These are phyloP conservation scores for Diorhabda sublineata DNA, from an alignment of 1,140 invertebrate species.

Conservation along the genomic window DNA sequence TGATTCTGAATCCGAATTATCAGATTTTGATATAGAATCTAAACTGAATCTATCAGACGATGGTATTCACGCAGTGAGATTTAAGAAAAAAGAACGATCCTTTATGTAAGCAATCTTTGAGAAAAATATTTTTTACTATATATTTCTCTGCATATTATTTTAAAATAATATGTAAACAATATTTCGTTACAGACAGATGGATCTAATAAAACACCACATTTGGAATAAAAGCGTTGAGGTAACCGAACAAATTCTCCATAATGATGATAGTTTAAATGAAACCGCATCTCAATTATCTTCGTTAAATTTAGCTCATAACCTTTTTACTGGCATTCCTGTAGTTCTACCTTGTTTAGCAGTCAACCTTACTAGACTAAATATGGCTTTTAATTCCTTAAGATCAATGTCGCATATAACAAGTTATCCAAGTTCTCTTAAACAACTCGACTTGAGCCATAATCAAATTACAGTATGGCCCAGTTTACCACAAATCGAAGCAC, in stretches of 20 bases:
- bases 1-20: slow-evolving; percentile 35
- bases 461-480: slow-evolving; percentile 85
- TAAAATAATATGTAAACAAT: background rate
- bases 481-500: slow-evolving; percentile 64
- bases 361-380: slow-evolving; percentile 79
- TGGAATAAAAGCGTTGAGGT: slow-evolving; percentile 69
- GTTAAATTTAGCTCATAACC: slow-evolving; percentile 87
- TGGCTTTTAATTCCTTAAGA: slow-evolving; percentile 82
- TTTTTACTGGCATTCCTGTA: slow-evolving; percentile 79
- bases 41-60: slow-evolving; percentile 38
- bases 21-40: slow-evolving; percentile 36
- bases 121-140: slow-evolving; percentile 10
- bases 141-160: background rate
- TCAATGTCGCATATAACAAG: slow-evolving; percentile 86
- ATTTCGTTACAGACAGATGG: slow-evolving; percentile 45
- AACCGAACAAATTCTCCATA: slow-evolving; percentile 61
- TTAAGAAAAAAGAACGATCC: slow-evolving; percentile 42
- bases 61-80: slow-evolving; percentile 32
- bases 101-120: slow-evolving; percentile 36
- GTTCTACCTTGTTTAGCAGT: slow-evolving; percentile 87
- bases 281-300: slow-evolving; percentile 61
- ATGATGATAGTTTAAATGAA: slow-evolving; percentile 46
- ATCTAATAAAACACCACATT: slow-evolving; percentile 64
- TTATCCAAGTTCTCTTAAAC: slow-evolving; percentile 83
- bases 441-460: slow-evolving; percentile 91